Percentiles rank a stretch among this genome's conserved stretches.
These are phyloP conservation scores for Theristicus caerulescens DNA, from an alignment of 2,113 vertebrate genomes.

Conservation along the genomic window DNA sequence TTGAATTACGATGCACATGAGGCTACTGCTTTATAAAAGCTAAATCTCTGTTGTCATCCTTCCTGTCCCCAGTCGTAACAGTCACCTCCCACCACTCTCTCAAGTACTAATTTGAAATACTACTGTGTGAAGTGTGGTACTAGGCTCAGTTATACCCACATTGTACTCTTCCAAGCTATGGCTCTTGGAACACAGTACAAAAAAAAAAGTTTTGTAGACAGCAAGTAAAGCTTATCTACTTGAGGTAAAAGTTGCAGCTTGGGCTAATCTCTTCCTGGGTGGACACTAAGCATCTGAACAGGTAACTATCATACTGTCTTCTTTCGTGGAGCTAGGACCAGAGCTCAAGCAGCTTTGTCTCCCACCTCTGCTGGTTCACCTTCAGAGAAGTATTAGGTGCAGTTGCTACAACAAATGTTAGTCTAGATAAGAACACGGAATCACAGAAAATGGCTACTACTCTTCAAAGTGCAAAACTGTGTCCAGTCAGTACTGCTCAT, in stretches of 20 bases:
- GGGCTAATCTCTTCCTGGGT: not conserved
- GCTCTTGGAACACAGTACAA: not conserved
- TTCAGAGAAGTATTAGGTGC: not conserved
- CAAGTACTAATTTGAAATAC: not conserved
- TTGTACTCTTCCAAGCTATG: not conserved
- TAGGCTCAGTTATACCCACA: not conserved
- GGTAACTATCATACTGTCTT: not conserved
- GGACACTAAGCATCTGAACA: not conserved
- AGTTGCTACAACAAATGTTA: not conserved
- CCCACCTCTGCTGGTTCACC: not conserved
- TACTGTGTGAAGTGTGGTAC: not conserved
- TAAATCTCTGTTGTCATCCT: not conserved
- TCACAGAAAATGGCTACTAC: not conserved
- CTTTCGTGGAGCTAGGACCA: not conserved
- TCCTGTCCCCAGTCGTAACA: not conserved
- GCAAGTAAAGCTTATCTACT: not conserved
- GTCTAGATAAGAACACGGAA: not conserved
- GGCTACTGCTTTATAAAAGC: not conserved
- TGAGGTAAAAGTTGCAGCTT: not conserved
- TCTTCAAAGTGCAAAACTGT: not conserved
- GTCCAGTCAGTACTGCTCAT: not conserved
- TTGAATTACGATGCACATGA: fast-evolving
- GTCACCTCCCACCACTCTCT: not conserved
- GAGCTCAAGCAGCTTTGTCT: not conserved
- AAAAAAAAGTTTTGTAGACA: not conserved